Evolutionary conservation across 92 coral and sea anemone species (phyloP).

Genomic region (Porites cylindrica): DNA sequence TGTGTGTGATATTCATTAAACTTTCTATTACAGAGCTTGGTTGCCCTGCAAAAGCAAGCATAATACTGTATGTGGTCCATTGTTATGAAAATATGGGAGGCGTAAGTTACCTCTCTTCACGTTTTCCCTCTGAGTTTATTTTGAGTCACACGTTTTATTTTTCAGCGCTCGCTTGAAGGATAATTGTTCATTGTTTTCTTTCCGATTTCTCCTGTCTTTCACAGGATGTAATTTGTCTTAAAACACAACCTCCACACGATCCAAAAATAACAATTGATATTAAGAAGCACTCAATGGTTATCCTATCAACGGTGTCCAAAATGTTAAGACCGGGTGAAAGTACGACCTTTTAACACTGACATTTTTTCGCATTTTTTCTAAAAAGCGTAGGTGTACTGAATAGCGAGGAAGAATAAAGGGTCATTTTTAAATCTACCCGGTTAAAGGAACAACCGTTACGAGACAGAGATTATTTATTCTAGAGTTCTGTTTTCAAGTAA

Average conservation of each 20-base stretch:
- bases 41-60: not conserved
- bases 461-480: not conserved
- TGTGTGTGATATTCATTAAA: not conserved
- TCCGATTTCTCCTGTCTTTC: not conserved
- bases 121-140: not conserved
- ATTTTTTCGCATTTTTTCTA: not conserved
- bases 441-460: not conserved
- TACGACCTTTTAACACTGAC: not conserved
- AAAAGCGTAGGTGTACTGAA: not conserved
- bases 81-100: not conserved
- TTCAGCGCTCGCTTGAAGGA: not conserved
- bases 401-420: too few species aligned
- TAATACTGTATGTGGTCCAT: not conserved
- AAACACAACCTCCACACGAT: not conserved
- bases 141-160: too few species aligned
- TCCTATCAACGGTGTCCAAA: not conserved
- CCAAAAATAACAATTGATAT: not conserved
- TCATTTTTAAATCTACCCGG: too few species aligned
- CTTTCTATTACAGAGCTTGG: not conserved
- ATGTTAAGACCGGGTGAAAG: not conserved
- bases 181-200: conserved; percentile 2
- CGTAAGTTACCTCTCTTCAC: not conserved
- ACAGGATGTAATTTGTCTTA: not conserved
- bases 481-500: not conserved
- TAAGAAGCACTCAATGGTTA: not conserved